Percentiles rank a stretch among this genome's conserved stretches.
phyloP scores from a whole-genome alignment of 2,888 invertebrate species.

The Lydus trimaculatus region DNA sequence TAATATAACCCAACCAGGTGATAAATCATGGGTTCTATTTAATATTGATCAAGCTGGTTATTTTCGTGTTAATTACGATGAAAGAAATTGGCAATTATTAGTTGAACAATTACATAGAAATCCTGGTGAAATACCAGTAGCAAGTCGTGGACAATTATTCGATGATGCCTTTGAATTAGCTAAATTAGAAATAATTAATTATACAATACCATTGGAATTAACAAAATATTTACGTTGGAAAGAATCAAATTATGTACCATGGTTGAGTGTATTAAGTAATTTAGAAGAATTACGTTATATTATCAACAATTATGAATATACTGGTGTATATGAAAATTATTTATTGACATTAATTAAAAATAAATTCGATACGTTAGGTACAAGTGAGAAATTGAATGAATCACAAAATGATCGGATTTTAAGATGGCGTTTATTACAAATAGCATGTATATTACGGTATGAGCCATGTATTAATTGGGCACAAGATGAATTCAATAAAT shows the following conservation, averaged over 20 bases:
- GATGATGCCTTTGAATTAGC: constrained; percentile 77
- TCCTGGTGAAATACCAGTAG: constrained; percentile 63
- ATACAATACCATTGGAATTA: constrained; percentile 68
- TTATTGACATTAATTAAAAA: constrained; percentile 47
- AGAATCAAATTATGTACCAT: constrained; percentile 72
- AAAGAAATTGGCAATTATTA: constrained; percentile 66
- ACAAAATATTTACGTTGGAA: constrained; percentile 70
- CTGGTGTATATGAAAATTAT: constrained; percentile 59
- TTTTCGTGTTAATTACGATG: constrained; percentile 70
- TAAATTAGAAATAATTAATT: constrained; percentile 65
- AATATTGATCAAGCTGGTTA: constrained; percentile 71
- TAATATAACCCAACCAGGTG: constrained; percentile 46
- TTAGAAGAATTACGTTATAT: constrained; percentile 64
- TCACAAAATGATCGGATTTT: constrained; percentile 67
- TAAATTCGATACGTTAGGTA: constrained; percentile 63
- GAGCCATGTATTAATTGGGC: constrained; percentile 67
- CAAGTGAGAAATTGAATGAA: constrained; percentile 61
- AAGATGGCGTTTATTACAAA: constrained; percentile 64
- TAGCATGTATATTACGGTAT: constrained; percentile 67
- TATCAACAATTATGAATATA: constrained; percentile 63
- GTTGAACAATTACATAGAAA: constrained; percentile 58
- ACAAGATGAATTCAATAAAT: constrained; percentile 57
- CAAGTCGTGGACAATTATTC: constrained; percentile 74
- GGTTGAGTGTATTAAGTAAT: constrained; percentile 68
- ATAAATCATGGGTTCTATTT: constrained; percentile 66